Percentiles rank a stretch among this genome's conserved stretches.
Evolutionary conservation across 2,888 invertebrate genomes (phyloP).

Genomic region (Acrobasis suavella): DNA sequence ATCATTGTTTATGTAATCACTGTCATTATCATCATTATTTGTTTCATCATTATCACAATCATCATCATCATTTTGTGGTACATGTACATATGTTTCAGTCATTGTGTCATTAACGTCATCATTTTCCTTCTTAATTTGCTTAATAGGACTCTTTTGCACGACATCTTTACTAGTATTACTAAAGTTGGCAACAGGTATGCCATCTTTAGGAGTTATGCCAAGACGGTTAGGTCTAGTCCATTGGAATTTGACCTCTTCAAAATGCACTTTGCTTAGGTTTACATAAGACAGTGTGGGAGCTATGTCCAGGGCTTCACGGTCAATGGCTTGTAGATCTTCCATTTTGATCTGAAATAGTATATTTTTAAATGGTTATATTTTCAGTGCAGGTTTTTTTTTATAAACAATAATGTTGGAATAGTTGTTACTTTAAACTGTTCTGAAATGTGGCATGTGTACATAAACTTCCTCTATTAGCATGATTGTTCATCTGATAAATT

Average conservation of each 20-base stretch:
- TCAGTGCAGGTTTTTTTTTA: too few relatives aligned
- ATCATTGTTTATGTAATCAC: slow-evolving; percentile 28
- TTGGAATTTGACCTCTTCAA: slow-evolving; percentile 55
- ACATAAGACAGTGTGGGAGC: slow-evolving; percentile 54
- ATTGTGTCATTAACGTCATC: slow-evolving; percentile 24
- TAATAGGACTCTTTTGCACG: slow-evolving; percentile 22
- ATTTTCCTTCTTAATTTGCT: slow-evolving; percentile 34
- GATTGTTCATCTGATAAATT: too few relatives aligned
- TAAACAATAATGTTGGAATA: too few relatives aligned
- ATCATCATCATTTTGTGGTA: slow-evolving; percentile 25
- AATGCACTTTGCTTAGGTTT: slow-evolving; percentile 45
- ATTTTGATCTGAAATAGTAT: slow-evolving; percentile 57
- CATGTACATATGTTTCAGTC: slow-evolving; percentile 36
- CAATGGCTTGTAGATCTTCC: slow-evolving; percentile 46
- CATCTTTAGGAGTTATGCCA: slow-evolving; percentile 34
- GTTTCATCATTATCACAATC: slow-evolving; percentile 1
- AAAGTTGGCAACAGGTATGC: slow-evolving; percentile 51
- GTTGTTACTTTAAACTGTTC: too few relatives aligned
- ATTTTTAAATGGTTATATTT: slow-evolving; percentile 22
- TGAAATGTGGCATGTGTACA: too few relatives aligned
- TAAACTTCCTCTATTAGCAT: too few relatives aligned
- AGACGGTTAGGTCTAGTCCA: slow-evolving; percentile 54
- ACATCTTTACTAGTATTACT: slow-evolving; percentile 49
- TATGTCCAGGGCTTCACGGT: slow-evolving; percentile 47
- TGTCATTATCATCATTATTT: slow-evolving; percentile 38